Percentiles rank a stretch among this genome's conserved stretches.
Conservation (phyloP, 2,113 vertebrate genomes). For the Laterallus jamaicensis region DNA sequence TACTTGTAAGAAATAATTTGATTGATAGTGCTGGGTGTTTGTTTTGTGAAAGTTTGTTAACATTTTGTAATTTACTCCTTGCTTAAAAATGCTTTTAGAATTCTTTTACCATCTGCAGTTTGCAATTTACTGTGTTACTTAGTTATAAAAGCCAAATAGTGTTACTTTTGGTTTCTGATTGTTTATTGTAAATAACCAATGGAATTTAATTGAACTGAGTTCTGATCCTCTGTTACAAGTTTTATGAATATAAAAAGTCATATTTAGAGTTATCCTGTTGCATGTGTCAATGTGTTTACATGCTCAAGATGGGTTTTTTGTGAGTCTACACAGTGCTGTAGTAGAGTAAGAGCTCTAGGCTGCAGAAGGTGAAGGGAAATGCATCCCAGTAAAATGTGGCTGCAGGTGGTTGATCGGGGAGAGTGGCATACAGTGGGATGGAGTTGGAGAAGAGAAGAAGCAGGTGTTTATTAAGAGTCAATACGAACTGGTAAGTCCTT, state of each 20-base stretch:
- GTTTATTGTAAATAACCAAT: neutral
- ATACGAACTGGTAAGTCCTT: neutral
- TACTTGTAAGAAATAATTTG: neutral
- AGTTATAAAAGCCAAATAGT: neutral
- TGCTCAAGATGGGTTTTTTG: neutral
- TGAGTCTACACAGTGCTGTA: neutral
- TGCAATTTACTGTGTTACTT: neutral
- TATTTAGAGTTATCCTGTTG: neutral
- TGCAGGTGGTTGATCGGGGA: neutral
- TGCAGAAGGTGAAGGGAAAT: neutral
- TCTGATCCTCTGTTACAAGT: neutral
- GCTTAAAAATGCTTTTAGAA: neutral
- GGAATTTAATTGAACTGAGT: neutral
- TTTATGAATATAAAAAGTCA: neutral
- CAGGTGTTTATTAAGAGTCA: neutral
- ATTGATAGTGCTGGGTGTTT: neutral
- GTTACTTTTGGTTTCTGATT: neutral
- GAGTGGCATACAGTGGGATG: neutral
- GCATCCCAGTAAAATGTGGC: neutral
- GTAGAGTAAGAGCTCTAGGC: neutral
- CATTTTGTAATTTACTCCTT: neutral
- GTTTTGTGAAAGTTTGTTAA: neutral
- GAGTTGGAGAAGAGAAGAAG: neutral
- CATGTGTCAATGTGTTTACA: neutral
- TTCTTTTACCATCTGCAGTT: neutral